A percentile compares a stretch with the other conserved stretches of the same genome.
These are phyloP conservation scores for Drosophila recens DNA, from an alignment of 2,888 invertebrate genomes.

Conservation along the genomic window DNA sequence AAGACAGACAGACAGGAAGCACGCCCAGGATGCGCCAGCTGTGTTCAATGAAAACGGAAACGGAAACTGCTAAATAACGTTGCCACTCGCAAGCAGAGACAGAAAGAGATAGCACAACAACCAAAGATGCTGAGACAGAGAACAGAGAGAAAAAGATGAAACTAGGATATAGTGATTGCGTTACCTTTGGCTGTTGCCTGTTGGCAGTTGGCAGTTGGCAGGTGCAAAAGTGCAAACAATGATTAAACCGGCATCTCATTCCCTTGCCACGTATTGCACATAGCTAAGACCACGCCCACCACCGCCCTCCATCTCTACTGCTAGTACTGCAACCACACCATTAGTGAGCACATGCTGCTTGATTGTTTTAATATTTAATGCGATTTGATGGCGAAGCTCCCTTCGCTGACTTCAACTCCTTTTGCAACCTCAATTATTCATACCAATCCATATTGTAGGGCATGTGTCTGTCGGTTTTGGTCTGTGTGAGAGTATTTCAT, in stretches of 20 bases:
- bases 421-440: conserved; percentile 43
- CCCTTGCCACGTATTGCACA: not conserved
- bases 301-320: conserved; percentile 1
- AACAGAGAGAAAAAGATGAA: not conserved
- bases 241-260: conserved; percentile 56
- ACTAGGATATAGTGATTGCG: conserved; percentile 21
- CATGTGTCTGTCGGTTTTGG: not conserved
- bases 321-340: conserved; percentile 58
- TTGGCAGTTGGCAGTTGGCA: conserved; percentile 71
- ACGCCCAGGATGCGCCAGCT: conserved; percentile 70
- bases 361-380: conserved; percentile 77
- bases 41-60: conserved; percentile 72
- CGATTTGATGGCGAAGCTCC: conserved; percentile 55
- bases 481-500: not conserved
- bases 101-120: conserved; percentile 20
- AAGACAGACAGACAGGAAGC: conserved; percentile 27
- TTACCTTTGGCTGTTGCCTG: conserved; percentile 57
- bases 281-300: conserved; percentile 15
- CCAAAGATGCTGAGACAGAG: not conserved
- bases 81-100: conserved; percentile 48
- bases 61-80: conserved; percentile 80
- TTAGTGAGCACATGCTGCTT: conserved; percentile 52
- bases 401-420: conserved; percentile 35
- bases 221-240: conserved; percentile 76
- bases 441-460: conserved; percentile 31